phyloP scores from a whole-genome alignment of 2,113 vertebrate genomes.

The Rattus rattus region DNA sequence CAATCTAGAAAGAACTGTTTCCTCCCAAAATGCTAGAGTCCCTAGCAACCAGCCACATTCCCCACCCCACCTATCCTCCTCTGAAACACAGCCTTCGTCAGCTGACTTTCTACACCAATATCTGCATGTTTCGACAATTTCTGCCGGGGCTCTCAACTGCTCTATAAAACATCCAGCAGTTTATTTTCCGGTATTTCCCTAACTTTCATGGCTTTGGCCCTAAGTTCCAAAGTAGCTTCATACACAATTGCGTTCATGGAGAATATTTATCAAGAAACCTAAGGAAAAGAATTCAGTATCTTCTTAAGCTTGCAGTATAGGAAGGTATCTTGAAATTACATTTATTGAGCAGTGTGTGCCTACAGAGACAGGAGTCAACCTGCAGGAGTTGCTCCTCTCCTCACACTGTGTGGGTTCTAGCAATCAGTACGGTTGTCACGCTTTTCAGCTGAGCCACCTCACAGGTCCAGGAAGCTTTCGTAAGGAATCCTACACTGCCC shows the following conservation, averaged over 20 bases:
- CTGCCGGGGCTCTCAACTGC: neutral
- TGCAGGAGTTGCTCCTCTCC: too few species aligned
- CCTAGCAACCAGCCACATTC: neutral
- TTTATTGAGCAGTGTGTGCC: too few species aligned
- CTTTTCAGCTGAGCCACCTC: neutral
- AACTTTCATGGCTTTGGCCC: neutral
- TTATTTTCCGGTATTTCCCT: neutral
- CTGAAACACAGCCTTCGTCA: neutral
- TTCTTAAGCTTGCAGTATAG: slow-evolving; percentile 7
- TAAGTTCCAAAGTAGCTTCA: neutral
- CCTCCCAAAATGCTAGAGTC: neutral
- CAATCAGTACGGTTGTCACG: neutral
- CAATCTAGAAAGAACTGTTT: neutral
- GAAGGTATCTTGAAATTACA: neutral
- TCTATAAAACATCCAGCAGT: neutral
- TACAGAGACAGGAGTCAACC: neutral
- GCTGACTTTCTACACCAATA: neutral
- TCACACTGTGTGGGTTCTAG: neutral
- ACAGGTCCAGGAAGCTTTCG: neutral
- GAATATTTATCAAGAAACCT: slow-evolving; percentile 18
- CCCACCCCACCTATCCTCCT: neutral
- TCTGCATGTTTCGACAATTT: neutral
- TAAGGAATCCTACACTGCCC: neutral
- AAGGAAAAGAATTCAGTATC: neutral
- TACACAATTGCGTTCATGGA: neutral